These are phyloP conservation scores for Asarcornis scutulata DNA, from an alignment of 2,113 vertebrate species.

Conservation along the genomic window DNA sequence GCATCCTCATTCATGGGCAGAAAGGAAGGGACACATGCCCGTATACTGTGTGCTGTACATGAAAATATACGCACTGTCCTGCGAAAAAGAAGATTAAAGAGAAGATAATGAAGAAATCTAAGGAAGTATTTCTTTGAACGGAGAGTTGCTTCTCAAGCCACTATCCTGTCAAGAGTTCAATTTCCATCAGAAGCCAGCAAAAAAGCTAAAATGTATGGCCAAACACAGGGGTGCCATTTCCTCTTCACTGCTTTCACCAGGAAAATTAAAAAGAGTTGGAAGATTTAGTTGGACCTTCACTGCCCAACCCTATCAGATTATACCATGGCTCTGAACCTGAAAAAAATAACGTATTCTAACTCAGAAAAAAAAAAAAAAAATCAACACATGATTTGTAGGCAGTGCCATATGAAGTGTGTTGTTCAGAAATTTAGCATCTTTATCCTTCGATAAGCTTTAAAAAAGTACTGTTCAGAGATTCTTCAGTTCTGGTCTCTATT, in stretches of 20 bases:
- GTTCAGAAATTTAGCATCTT: background rate
- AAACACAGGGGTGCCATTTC: background rate
- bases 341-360: background rate
- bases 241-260: background rate
- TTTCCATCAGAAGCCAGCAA: background rate
- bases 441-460: background rate
- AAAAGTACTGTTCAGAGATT: background rate
- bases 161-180: background rate
- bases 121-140: background rate
- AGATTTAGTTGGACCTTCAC: background rate
- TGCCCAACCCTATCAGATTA: background rate
- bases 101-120: background rate
- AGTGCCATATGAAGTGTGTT: background rate
- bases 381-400: background rate
- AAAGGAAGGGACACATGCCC: background rate
- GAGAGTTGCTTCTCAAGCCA: background rate
- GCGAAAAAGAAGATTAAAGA: background rate
- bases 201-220: background rate
- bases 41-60: background rate
- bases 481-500: background rate
- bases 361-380: background rate
- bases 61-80: background rate
- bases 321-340: background rate
- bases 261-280: background rate
- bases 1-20: fast-evolving